Base-by-base conservation (phyloP, 2,888 invertebrate genomes). In the Oxystoma pomonae region DNA sequence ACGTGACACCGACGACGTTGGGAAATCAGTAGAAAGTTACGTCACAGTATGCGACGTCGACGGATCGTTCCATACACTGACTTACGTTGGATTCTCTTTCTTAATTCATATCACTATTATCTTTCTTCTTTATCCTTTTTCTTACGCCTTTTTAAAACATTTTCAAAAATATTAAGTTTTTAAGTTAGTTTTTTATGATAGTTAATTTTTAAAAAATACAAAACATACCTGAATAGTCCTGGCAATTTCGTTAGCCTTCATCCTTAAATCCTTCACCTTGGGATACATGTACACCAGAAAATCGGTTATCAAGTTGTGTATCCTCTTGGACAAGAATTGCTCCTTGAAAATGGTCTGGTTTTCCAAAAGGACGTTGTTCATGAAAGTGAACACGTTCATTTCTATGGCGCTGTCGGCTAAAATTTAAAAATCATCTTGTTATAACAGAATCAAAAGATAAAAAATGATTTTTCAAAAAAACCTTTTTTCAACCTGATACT, bases 261-360 rank as follows among this genome's bases (percentile, higher is more conserved):
- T 89, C 58, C 91, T 83, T 65, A 94, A 80, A 76, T 93, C 92
- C 72, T 91, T 91, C 0, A 92, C 87, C 86, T 96, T 96, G 57
- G 94, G 85, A 60, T 96, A 96, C 93, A 96, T 93, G 61, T 92
- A 86, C 67, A 92, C 90, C 57, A 98, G 93, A 73, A 98, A 96
- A 81, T 97, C 96, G 0, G 94, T 93, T 60, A 97, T 84, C 7
- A 97, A 82, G 16, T 87, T 85, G 80, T 98, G 97, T 56, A 96
- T 81, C 55, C 93, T 86, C 19, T 91, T 86, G 72, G 92, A 84
- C 74, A 94, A 91, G 77, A 94, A 95, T 79, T 94, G 91, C 79
- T 89, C 89, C 65, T 85, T 85, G 70, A 86, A 87, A 63, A 95
- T 85, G 22, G 83, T 81, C 22, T 88, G 85, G 63, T 86, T 88